Conservation (phyloP, 2,888 invertebrate genomes). For the Cephus spinipes region DNA sequence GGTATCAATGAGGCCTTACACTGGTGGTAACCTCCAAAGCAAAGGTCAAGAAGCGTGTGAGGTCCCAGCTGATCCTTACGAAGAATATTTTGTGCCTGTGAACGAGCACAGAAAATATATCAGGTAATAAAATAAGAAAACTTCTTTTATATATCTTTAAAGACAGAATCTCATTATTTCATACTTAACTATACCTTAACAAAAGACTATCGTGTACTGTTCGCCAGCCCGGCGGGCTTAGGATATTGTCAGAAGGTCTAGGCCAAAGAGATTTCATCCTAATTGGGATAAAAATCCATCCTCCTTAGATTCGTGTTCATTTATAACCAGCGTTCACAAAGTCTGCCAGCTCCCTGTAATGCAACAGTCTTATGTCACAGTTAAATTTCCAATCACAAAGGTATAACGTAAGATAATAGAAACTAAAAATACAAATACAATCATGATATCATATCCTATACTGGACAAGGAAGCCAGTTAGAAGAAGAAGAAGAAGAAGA, state of each 20-base stretch:
- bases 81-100: conserved; percentile 87
- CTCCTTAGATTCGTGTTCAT: background rate
- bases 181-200: background rate
- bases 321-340: background rate
- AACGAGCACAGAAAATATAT: conserved; percentile 88
- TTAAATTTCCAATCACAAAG: background rate
- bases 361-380: background rate
- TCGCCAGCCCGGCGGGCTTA: conserved; percentile 39
- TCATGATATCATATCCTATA: background rate
- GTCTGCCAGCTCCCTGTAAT: background rate
- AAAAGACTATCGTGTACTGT: conserved; percentile 28
- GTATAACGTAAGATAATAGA: background rate
- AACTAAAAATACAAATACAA: background rate
- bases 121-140: conserved; percentile 71
- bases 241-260: background rate
- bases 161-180: background rate
- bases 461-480: background rate
- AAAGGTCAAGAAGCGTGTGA: conserved; percentile 65
- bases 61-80: conserved; percentile 77
- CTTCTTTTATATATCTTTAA: conserved; percentile 2
- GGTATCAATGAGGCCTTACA: conserved; percentile 77
- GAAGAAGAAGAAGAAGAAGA: background rate
- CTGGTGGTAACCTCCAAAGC: conserved; percentile 69
- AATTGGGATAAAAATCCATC: background rate
- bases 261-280: background rate